These are phyloP conservation scores for Masnerella sp. DNA, from an alignment of 2,888 invertebrate genomes.

Conservation along the genomic window DNA sequence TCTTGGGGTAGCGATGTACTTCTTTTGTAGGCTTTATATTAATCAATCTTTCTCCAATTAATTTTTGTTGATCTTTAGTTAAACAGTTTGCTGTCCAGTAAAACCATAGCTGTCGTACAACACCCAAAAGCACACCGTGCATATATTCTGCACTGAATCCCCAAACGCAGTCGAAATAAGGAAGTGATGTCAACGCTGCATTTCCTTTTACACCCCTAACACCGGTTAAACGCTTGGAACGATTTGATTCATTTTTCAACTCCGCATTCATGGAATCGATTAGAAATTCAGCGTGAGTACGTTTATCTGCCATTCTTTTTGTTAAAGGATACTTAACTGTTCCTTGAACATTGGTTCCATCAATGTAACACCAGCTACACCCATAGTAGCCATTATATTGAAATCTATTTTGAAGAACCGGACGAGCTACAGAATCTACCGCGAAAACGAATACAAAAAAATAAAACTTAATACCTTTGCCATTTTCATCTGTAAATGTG, in stretches of 20 bases:
- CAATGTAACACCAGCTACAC: constrained; percentile 1
- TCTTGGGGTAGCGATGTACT: constrained; percentile 28
- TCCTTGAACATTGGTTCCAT: neutral
- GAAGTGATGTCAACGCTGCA: constrained; percentile 4
- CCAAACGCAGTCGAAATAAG: constrained; percentile 50
- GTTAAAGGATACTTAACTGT: constrained; percentile 4
- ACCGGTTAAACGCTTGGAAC: neutral
- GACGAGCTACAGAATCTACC: neutral
- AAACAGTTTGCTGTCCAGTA: constrained; percentile 28
- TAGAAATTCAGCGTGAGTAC: constrained; percentile 7
- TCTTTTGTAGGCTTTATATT: constrained; percentile 33
- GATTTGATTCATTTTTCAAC: constrained; percentile 9
- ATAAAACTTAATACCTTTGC: neutral
- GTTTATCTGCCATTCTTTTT: constrained; percentile 1
- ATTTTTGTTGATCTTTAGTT: neutral
- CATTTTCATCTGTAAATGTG: neutral
- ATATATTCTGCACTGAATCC: constrained; percentile 44
- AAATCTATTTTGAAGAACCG: neutral
- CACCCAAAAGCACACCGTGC: constrained; percentile 45
- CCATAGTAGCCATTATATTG: neutral
- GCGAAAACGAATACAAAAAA: neutral
- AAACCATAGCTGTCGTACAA: constrained; percentile 32
- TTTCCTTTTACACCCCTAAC: constrained; percentile 40
- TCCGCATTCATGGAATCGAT: constrained; percentile 9
- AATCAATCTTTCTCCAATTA: constrained; percentile 7